Evolutionary conservation across 35 echinoderm and acorn worm species (phyloP), one percentile per base, ranked within the genome.

Genomic region (Ptychodera flava): DNA sequence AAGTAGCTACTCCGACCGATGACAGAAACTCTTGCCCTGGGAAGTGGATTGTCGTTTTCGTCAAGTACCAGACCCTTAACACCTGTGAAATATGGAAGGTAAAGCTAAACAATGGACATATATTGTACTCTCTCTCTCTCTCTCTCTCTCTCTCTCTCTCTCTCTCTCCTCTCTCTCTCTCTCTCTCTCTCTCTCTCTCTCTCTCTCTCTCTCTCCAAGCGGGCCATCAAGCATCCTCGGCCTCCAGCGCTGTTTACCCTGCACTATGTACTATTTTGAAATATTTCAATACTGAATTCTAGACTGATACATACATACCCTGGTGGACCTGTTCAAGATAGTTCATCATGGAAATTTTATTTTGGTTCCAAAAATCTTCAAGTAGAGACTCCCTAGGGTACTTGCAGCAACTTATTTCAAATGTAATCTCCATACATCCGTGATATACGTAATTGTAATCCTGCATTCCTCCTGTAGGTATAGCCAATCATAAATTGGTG

Each of bases 391-490:
- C 77, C 1, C 1, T 27, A 0, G 94, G 94, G 77, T 97, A 97
- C 77, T 97, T 97, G 81, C 94, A 97, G 36, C 94, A 97, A 33
- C 84, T 33, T 1, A 97, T 76, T 76, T 97, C 94, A n/a, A 97
- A 64, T 0, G 91, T 93, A 28, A 97, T 84, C 36, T 97, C 94
- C 81, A 93, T 81, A 31, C 94, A 97, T 28, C 91, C n/a, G n/a
- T n/a, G n/a, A n/a, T n/a, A n/a, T n/a, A n/a, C n/a, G n/a, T n/a
- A n/a, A n/a, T n/a, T n/a, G n/a, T n/a, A n/a, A n/a, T n/a, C n/a
- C n/a, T n/a, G n/a, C n/a, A n/a, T n/a, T n/a, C n/a, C n/a, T n/a
- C n/a, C n/a, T n/a, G n/a, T n/a, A n/a, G n/a, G n/a, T n/a, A n/a
- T n/a, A n/a, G n/a, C n/a, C n/a, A n/a, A 91, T 33, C 94, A 97